Conservation (phyloP, 2,113 vertebrate species). For the Chaetorhynchus papuensis region DNA sequence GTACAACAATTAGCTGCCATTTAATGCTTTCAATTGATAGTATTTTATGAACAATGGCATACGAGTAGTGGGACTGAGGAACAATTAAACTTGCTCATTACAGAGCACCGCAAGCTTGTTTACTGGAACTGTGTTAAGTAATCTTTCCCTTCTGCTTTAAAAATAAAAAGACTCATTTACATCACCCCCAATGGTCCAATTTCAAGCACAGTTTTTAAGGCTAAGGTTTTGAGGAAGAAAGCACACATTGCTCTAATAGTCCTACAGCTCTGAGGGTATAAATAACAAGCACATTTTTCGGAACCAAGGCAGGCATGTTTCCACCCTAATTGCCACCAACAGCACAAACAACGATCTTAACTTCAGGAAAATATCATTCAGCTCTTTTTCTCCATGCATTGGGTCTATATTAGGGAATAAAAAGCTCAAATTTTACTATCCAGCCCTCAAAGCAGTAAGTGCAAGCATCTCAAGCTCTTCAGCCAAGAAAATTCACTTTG, state of each 20-base stretch:
- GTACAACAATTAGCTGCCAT: background rate
- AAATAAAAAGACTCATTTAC: constrained; percentile 15
- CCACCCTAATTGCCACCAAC: background rate
- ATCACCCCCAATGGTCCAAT: background rate
- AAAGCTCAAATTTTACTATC: background rate
- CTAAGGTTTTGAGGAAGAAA: constrained; percentile 7
- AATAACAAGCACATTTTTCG: background rate
- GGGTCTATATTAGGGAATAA: background rate
- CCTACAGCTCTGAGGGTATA: background rate
- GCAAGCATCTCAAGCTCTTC: background rate
- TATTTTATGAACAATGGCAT: background rate
- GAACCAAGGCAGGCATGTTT: background rate
- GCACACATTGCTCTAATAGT: background rate
- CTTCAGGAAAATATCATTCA: background rate
- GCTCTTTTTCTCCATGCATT: background rate
- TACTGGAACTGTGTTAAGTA: background rate
- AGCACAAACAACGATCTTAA: background rate
- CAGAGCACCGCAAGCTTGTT: background rate
- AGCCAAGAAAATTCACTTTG: background rate
- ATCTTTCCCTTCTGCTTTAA: background rate
- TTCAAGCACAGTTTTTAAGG: background rate
- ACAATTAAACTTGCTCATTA: background rate
- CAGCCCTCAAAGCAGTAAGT: background rate
- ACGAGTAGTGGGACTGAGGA: background rate
- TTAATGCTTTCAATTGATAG: background rate